phyloP scores from a whole-genome alignment of 2,888 invertebrate genomes.

The Exephanes ischioxanthus region DNA sequence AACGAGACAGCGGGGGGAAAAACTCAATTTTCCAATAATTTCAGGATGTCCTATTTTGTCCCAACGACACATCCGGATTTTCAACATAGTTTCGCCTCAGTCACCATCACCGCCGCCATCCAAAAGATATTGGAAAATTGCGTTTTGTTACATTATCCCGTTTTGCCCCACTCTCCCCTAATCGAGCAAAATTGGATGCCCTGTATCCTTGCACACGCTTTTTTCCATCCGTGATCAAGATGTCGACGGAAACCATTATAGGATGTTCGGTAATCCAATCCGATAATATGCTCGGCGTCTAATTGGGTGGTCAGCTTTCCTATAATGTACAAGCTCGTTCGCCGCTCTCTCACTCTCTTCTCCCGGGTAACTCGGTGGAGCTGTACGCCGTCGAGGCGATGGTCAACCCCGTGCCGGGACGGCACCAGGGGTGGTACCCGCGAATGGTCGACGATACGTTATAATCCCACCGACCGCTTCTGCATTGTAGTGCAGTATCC shows the following conservation, averaged over 20 bases:
- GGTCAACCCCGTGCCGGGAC: not conserved
- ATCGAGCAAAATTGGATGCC: not conserved
- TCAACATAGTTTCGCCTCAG: too few relatives aligned
- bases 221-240: not conserved
- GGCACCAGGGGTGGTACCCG: conserved; percentile 17
- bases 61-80: too few relatives aligned
- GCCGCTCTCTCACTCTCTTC: not conserved
- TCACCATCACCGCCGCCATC: too few relatives aligned
- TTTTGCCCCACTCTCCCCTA: too few relatives aligned
- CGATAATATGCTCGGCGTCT: conserved; percentile 41
- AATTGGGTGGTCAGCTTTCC: conserved; percentile 52
- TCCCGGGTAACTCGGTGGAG: conserved; percentile 6
- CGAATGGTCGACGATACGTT: conserved; percentile 32
- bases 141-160: too few relatives aligned
- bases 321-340: conserved; percentile 38
- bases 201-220: too few relatives aligned
- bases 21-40: too few relatives aligned
- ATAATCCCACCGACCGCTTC: conserved; percentile 45
- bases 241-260: conserved; percentile 22
- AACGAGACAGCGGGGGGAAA: too few relatives aligned
- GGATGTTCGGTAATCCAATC: conserved; percentile 32
- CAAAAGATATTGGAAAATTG: too few relatives aligned
- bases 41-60: too few relatives aligned
- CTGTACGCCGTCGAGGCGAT: conserved; percentile 15
- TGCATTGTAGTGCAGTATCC: conserved; percentile 60